Base-by-base conservation (phyloP, 2,797 vertebrate genomes). In the Hippoglossus hippoglossus region DNA sequence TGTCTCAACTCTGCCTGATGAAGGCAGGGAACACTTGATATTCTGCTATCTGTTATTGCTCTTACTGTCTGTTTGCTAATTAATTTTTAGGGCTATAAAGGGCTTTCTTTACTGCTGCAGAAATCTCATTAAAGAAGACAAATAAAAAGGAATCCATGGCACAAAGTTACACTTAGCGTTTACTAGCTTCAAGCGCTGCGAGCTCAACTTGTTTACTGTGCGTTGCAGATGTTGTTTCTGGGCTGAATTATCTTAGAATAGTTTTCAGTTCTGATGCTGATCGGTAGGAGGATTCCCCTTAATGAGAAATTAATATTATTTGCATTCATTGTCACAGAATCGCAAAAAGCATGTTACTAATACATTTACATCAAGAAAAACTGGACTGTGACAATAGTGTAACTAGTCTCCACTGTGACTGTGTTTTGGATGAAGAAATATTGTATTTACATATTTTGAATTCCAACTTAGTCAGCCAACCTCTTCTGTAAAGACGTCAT, bases 1-100 rank as follows among this genome's bases (percentile, higher is more conserved):
- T 16, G 64, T 70, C 77, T 74, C 69, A 50, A 28, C 63, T 75
- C 63, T 59, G 73, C 68, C 77, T 85, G 77, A 81, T 69, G 56
- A 81, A 84, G 63, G 63, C 67, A 74, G 57, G 66, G 51, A 79
- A 58, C 49, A 71, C 52, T 73, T 56, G 10, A 59, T 67, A 58
- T 77, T 82, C 73, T 31, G 3, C 65, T 46, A 12, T 39, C 22
- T 52, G 44, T 71, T 71, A 44, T 71, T 50, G 21, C 61, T 78
- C 59, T 73, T 55, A 77, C 71, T 81, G 67, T 71, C 50, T 67
- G 39, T 51, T 66, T 6, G 22, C 15, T 52, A 47, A 64, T 82
- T 73, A 7, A 25, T 65, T 63, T 73, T 60, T 11, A 5, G 18
- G 22, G 1, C 13, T 34, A 15, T 24, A 39, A 57, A 70, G 6